Percentiles rank a stretch among this genome's conserved stretches.
Conservation (phyloP, 37 sponge, comb jelly and placozoan genomes). For the Chondrilla cf. caribensis region DNA sequence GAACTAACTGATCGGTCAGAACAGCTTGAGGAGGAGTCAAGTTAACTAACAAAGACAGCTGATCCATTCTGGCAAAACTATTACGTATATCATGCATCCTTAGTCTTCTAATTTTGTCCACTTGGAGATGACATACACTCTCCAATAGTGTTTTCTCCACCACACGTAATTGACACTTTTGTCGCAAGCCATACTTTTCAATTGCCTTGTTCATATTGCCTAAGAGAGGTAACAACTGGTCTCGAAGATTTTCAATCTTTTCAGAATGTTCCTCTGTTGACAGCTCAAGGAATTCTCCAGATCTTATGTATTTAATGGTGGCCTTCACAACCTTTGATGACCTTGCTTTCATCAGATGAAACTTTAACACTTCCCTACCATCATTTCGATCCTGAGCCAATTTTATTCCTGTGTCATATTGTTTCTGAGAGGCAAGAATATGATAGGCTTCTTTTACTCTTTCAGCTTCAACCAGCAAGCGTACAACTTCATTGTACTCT, state of each 20-base stretch:
- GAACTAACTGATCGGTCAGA: too few relatives aligned
- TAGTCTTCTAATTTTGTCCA: not conserved
- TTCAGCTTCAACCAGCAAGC: not conserved
- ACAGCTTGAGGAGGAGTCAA: too few relatives aligned
- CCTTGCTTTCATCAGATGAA: not conserved
- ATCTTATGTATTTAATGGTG: not conserved
- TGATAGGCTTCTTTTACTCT: not conserved
- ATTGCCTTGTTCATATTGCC: not conserved
- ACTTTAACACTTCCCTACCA: not conserved
- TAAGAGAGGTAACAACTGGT: not conserved
- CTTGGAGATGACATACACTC: not conserved
- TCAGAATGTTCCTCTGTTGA: too few relatives aligned
- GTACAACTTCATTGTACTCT: not conserved
- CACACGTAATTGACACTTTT: not conserved
- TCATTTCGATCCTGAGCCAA: not conserved
- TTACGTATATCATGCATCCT: too few relatives aligned
- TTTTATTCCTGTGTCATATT: not conserved
- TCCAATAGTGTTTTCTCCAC: not conserved
- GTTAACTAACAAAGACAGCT: too few relatives aligned
- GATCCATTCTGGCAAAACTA: too few relatives aligned
- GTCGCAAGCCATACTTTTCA: not conserved
- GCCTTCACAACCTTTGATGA: not conserved
- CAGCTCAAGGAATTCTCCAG: not conserved
- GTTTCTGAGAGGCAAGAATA: slow-evolving; percentile 2
- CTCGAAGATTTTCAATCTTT: not conserved